Evolutionary conservation across 2,113 vertebrate species (phyloP).

Genomic region (Lasiurus cinereus): DNA sequence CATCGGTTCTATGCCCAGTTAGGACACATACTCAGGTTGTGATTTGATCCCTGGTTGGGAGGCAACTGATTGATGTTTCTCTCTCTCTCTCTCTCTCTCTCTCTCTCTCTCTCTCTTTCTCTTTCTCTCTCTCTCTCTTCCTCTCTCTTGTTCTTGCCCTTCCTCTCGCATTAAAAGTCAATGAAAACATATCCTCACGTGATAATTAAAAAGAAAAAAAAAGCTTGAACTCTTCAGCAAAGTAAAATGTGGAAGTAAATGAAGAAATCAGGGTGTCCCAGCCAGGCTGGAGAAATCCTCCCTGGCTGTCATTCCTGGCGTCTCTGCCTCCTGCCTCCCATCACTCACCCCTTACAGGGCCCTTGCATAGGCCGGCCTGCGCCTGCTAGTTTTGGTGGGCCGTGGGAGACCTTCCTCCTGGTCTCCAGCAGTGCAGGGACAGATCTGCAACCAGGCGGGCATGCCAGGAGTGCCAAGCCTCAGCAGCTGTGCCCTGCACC

Average conservation of each 20-base stretch:
- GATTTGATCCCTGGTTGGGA: background rate
- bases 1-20: background rate
- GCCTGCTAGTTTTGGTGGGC: background rate
- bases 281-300: background rate
- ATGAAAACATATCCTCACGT: background rate
- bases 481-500: background rate
- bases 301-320: background rate
- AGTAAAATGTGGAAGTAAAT: background rate
- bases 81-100: background rate
- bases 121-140: too few relatives aligned
- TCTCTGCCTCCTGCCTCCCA: background rate
- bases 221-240: background rate
- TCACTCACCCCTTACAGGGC: background rate
- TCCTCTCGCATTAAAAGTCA: background rate
- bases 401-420: background rate
- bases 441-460: background rate
- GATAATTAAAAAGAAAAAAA: background rate
- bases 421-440: constrained; percentile 28
- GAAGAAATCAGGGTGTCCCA: background rate
- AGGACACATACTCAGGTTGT: background rate
- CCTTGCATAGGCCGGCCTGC: background rate
- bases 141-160: too few relatives aligned
- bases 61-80: background rate
- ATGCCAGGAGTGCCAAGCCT: background rate
- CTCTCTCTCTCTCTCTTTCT: too few relatives aligned